phyloP scores from a whole-genome alignment of 1,140 invertebrate genomes.

The Leptinotarsa lineolata region DNA sequence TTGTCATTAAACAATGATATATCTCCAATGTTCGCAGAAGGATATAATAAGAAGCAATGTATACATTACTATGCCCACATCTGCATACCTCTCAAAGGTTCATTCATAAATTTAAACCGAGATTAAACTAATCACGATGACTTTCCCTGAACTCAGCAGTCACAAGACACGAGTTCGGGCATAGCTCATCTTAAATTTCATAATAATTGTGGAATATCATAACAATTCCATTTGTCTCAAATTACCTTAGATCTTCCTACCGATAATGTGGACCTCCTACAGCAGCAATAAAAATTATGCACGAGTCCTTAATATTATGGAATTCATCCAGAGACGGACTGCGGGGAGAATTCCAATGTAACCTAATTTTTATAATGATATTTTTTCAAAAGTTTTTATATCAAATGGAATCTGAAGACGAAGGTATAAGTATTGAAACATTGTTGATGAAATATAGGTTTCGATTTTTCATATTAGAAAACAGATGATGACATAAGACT shows the following conservation, averaged over 20 bases:
- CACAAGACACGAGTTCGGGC: constrained; percentile 24
- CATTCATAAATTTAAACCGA: constrained; percentile 26
- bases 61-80: constrained; percentile 8
- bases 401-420: too few species aligned
- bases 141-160: constrained; percentile 33
- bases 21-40: constrained; percentile 1
- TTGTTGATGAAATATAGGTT: too few species aligned
- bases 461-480: too few species aligned
- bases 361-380: too few species aligned
- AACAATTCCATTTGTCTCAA: constrained; percentile 35
- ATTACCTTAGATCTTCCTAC: constrained; percentile 33
- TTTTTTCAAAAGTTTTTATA: too few species aligned
- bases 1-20: constrained; percentile 4
- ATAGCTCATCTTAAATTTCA: constrained; percentile 35
- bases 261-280: constrained; percentile 37
- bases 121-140: constrained; percentile 29
- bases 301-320: neutral
- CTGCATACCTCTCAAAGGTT: constrained; percentile 18
- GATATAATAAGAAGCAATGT: constrained; percentile 4
- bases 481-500: too few species aligned
- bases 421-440: too few species aligned
- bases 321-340: neutral
- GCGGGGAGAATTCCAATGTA: too few species aligned
- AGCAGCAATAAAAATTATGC: constrained; percentile 23
- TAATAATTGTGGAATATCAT: constrained; percentile 40